Conservation (phyloP, 1,140 invertebrate species). For the Cardiocondyla obscurior region DNA sequence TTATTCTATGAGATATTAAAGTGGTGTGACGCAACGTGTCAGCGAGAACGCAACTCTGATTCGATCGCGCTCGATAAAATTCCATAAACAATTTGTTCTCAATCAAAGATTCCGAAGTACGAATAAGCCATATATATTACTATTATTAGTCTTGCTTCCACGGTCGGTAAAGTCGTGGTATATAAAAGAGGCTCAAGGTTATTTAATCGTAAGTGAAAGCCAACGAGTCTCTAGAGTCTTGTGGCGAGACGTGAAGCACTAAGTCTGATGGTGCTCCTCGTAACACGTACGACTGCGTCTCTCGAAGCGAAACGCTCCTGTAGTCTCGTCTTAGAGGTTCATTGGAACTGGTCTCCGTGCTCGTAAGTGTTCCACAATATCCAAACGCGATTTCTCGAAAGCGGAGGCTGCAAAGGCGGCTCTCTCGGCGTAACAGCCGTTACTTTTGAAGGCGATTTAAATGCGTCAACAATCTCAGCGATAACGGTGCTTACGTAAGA, state of each 20-base stretch:
- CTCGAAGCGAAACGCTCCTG: not conserved
- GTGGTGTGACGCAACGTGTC: not conserved
- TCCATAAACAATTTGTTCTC: not conserved
- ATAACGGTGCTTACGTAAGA: constrained; percentile 28
- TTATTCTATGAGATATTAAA: not conserved
- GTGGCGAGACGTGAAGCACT: constrained; percentile 21
- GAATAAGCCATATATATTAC: not conserved
- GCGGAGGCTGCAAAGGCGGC: not conserved
- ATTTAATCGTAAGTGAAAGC: constrained; percentile 63
- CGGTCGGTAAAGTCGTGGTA: constrained; percentile 56
- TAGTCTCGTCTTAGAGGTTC: not conserved
- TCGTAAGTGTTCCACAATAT: constrained; percentile 14
- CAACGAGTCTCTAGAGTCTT: constrained; percentile 61
- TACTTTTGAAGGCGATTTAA: not conserved
- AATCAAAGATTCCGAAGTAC: not conserved
- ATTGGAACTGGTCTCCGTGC: not conserved
- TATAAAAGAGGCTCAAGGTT: constrained; percentile 57
- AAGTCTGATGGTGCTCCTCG: constrained; percentile 22
- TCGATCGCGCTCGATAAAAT: not conserved
- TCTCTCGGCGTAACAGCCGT: too few species aligned
- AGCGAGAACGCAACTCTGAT: not conserved
- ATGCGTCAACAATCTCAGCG: not conserved
- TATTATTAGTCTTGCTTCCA: not conserved
- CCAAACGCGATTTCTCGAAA: not conserved
- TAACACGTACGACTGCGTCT: not conserved